Conservation (phyloP, 2,113 vertebrate species). For the Actinemys pallida region DNA sequence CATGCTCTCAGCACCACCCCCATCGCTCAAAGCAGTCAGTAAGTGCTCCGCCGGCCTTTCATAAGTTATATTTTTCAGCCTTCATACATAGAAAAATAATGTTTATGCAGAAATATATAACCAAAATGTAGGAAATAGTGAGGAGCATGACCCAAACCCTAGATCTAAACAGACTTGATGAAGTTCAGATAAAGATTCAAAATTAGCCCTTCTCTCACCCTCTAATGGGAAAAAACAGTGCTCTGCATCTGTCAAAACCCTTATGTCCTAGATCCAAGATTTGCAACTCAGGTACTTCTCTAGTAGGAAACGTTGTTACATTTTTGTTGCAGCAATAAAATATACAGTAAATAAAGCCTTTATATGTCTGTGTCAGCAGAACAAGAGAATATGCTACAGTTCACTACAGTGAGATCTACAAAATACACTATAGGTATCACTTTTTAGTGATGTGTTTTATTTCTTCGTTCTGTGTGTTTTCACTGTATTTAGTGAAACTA, state of each 20-base stretch:
- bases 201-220: neutral
- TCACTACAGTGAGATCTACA: neutral
- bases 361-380: neutral
- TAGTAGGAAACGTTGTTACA: neutral
- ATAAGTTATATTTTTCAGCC: conserved; percentile 34
- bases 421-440: neutral
- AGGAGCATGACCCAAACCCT: neutral
- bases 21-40: neutral
- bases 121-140: neutral
- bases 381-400: neutral
- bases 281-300: neutral
- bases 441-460: neutral
- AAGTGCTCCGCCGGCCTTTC: conserved; percentile 3
- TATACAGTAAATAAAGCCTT: neutral
- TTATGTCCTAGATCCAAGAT: neutral
- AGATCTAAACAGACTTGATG: neutral
- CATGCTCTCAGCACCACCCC: conserved; percentile 57
- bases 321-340: neutral
- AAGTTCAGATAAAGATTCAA: neutral
- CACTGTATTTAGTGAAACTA: neutral
- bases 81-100: conserved; percentile 10
- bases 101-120: neutral
- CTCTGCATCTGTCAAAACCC: neutral
- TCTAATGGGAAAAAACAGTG: neutral
- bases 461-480: conserved; percentile 14